Base-by-base conservation (phyloP, 1,140 invertebrate species). In the Onthophagus taurus region DNA sequence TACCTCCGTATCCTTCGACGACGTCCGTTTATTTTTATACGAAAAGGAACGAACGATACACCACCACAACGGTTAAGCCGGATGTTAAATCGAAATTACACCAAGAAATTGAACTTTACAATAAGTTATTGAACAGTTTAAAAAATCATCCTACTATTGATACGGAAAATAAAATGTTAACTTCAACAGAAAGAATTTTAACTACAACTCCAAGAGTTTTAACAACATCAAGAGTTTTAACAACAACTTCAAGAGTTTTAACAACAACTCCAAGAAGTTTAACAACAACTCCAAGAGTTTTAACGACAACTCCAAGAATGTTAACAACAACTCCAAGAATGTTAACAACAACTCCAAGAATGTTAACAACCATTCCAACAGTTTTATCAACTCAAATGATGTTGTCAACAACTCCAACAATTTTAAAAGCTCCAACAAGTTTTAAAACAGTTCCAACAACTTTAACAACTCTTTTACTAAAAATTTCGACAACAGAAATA, bases 71-170 rank as follows among this genome's bases (percentile, higher is more conserved):
- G n/a, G n/a, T n/a, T n/a, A n/a, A n/a, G n/a, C 35, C 35, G 7
- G 35, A 37, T 23, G 35, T 21, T 29, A 24, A 13, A 17, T 26
- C 17, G 24, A 41, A 29, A 11, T 14, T 41, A 2, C 12, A 41
- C 24, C 21, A 41, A 24, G 38, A 41, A 29, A 14, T 41, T 1
- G 38, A 41, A 17, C 17, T 41, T 1, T 41, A 41, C n/a, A 41
- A 29, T 9, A 41, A 29, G 7, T 24, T 41, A 26, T 14, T 41
- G 8, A 21, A 41, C 13, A 26, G 21, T 3, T 19, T 41, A 11
- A 29, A 41, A 29, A 12, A 16, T 4, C 9, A 11, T 6, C 21
- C 24, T 8, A 26, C 24, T 16, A 5, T 3, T 26, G 19, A 16
- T 1, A 29, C 45, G 11, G 17, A 33, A 34, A 33, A 26, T 26